phyloP scores from a whole-genome alignment of 2,888 invertebrate genomes.

The Drymonia ruficornis region DNA sequence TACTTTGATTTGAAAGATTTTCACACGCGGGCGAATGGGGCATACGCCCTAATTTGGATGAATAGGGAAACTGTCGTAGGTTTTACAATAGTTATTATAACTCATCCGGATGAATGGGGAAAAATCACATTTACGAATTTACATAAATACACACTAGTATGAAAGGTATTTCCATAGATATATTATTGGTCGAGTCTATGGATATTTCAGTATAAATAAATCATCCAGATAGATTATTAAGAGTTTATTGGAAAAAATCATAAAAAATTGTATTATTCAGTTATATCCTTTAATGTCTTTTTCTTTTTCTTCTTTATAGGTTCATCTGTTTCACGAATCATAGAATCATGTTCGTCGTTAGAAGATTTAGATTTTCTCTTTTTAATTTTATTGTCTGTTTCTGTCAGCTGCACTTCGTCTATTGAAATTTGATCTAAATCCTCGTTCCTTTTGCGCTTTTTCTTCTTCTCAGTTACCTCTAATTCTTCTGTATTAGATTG shows the following conservation, averaged over 20 bases:
- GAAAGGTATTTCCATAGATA: too few species aligned
- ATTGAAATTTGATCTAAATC: slow-evolving; percentile 7
- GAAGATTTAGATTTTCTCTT: slow-evolving; percentile 9
- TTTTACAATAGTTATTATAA: too few species aligned
- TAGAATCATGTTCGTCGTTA: background rate
- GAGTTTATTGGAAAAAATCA: slow-evolving; percentile 7
- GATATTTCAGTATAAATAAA: background rate
- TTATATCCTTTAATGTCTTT: slow-evolving; percentile 14
- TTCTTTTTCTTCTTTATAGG: slow-evolving; percentile 36
- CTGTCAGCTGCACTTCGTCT: background rate
- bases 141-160: too few species aligned
- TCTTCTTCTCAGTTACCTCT: slow-evolving; percentile 39
- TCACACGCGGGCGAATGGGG: too few species aligned
- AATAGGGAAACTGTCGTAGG: too few species aligned
- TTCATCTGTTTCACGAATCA: slow-evolving; percentile 9
- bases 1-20: too few species aligned
- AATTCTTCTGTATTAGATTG: slow-evolving; percentile 8
- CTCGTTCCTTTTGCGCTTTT: slow-evolving; percentile 36
- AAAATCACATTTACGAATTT: too few species aligned
- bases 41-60: too few species aligned
- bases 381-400: slow-evolving; percentile 13
- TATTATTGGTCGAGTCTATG: too few species aligned
- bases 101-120: too few species aligned
- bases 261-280: background rate
- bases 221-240: background rate